These are phyloP conservation scores for Eulithis prunata DNA, from an alignment of 2,888 invertebrate species.

Conservation along the genomic window DNA sequence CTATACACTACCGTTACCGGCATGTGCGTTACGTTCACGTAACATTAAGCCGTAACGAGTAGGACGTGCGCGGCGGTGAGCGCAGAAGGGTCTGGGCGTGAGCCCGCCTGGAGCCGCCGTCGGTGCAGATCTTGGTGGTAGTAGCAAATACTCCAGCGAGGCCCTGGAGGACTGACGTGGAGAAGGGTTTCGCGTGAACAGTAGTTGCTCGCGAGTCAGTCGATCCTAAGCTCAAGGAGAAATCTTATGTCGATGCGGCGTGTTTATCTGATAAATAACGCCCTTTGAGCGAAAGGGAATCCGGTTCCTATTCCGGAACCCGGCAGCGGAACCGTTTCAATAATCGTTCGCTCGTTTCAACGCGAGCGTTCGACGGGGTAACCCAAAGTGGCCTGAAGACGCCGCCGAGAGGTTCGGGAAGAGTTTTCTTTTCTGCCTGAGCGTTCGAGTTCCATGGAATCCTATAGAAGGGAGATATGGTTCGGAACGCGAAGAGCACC, in stretches of 20 bases:
- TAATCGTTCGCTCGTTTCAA: too few relatives aligned
- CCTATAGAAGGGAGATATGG: slow-evolving; percentile 81
- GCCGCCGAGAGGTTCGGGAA: slow-evolving; percentile 81
- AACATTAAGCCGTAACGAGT: too few relatives aligned
- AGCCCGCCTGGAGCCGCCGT: slow-evolving; percentile 80
- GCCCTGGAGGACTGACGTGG: slow-evolving; percentile 85
- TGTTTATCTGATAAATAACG: too few relatives aligned
- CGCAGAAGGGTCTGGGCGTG: slow-evolving; percentile 85
- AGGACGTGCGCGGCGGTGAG: slow-evolving; percentile 60
- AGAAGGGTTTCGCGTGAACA: slow-evolving; percentile 79
- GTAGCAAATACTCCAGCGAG: slow-evolving; percentile 89
- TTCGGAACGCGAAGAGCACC: slow-evolving; percentile 70
- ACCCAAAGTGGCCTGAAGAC: slow-evolving; percentile 78
- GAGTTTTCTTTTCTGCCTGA: slow-evolving; percentile 76
- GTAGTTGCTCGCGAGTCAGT: slow-evolving; percentile 84
- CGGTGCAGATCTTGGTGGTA: slow-evolving; percentile 87
- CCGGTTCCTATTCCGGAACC: too few relatives aligned
- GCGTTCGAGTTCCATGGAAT: slow-evolving; percentile 77
- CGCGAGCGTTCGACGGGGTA: too few relatives aligned
- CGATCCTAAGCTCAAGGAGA: slow-evolving; percentile 84
- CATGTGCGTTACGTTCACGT: too few relatives aligned
- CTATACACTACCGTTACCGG: too few relatives aligned
- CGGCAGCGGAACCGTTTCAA: too few relatives aligned
- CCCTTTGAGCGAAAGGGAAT: too few relatives aligned
- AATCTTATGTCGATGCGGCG: slow-evolving; percentile 30